A percentile compares a stretch with the other conserved stretches of the same genome.
phyloP scores from a whole-genome alignment of 2,888 invertebrate species.

The Galerucella calmariensis region DNA sequence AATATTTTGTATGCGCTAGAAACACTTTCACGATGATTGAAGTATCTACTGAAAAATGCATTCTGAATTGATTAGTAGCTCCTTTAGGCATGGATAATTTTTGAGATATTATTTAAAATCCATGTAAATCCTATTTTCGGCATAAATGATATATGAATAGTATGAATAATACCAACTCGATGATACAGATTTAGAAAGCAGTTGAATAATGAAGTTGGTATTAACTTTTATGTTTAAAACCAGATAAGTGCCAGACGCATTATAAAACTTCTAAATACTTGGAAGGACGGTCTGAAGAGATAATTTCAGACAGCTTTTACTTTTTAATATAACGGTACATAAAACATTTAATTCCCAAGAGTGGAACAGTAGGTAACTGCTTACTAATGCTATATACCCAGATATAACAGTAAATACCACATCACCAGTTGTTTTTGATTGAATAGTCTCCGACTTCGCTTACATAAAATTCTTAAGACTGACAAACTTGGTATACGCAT shows the following conservation, averaged over 20 bases:
- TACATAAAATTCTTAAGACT: conserved; percentile 5
- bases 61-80: too few relatives aligned
- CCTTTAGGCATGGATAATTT: too few relatives aligned
- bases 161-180: too few relatives aligned
- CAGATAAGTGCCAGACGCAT: not conserved
- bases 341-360: conserved; percentile 13
- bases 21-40: too few relatives aligned
- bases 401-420: conserved; percentile 22
- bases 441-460: conserved; percentile 2
- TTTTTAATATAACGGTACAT: conserved; percentile 26
- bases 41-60: too few relatives aligned
- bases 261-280: conserved; percentile 2
- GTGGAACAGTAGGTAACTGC: conserved; percentile 18
- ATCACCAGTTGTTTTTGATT: conserved; percentile 16
- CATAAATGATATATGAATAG: too few relatives aligned
- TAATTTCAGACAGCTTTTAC: conserved; percentile 15
- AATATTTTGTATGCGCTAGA: too few relatives aligned
- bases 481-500: conserved; percentile 4
- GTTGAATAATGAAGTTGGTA: too few relatives aligned
- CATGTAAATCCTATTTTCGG: too few relatives aligned
- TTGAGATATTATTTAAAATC: too few relatives aligned
- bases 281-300: conserved; percentile 15
- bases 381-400: conserved; percentile 6
- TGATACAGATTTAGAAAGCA: too few relatives aligned
- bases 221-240: not conserved